Evolutionary conservation across 2,797 vertebrate species (phyloP).

Genomic region (Pseudochirops corinnae): DNA sequence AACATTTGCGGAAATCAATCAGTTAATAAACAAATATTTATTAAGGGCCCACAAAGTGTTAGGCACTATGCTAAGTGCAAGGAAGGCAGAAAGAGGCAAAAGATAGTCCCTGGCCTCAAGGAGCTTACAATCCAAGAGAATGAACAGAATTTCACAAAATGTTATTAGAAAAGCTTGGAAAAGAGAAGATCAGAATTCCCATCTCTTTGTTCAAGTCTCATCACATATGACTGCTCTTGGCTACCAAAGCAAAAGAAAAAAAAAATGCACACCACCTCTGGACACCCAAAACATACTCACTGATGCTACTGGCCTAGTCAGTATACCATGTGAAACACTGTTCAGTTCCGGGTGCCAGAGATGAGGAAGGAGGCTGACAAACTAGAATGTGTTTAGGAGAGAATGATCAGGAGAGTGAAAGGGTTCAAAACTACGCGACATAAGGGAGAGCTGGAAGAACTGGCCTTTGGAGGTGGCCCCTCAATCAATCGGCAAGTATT

Average conservation of each 20-base stretch:
- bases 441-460: background rate
- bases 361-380: background rate
- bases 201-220: background rate
- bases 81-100: background rate
- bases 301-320: background rate
- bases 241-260: background rate
- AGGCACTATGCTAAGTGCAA: background rate
- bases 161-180: background rate
- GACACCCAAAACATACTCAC: background rate
- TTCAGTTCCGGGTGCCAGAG: background rate
- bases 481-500: background rate
- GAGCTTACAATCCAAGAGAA: background rate
- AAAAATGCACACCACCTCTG: background rate
- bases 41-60: background rate
- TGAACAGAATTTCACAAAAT: background rate
- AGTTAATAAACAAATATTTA: background rate
- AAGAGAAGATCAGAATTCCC: background rate
- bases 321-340: background rate
- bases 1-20: background rate
- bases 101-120: background rate
- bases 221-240: background rate
- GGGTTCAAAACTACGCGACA: background rate
- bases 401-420: background rate
- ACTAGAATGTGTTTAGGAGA: background rate
- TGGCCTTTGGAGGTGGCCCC: too few species aligned